Evolutionary conservation across 2,797 vertebrate species (phyloP).

Genomic region (Neomorphus geoffroyi): DNA sequence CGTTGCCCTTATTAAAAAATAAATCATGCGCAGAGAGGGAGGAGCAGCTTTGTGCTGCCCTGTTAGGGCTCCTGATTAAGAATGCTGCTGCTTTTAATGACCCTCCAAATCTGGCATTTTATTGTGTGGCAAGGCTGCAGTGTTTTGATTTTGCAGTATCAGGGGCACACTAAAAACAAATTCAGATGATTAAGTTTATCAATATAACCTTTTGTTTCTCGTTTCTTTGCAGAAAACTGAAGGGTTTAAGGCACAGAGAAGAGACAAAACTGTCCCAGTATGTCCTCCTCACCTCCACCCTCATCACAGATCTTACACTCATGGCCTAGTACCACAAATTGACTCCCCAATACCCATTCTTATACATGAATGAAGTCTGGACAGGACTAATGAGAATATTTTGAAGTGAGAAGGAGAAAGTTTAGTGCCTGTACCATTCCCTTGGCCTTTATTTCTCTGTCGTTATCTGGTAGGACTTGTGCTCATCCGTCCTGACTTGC

Average conservation of each 20-base stretch:
- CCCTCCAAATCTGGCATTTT: conserved; percentile 7
- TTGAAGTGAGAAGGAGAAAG: not conserved
- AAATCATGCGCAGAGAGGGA: not conserved
- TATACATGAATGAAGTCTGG: not conserved
- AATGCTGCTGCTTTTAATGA: conserved; percentile 5
- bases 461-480: not conserved
- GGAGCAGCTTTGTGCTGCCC: not conserved
- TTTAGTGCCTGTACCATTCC: not conserved
- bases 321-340: not conserved
- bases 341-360: not conserved
- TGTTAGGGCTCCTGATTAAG: not conserved
- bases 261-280: not conserved
- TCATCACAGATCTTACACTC: not conserved
- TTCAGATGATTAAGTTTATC: conserved; percentile 32
- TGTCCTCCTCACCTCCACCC: not conserved
- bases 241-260: not conserved
- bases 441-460: not conserved
- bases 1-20: conserved; percentile 27
- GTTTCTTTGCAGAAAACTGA: conserved; percentile 9
- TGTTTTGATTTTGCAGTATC: conserved; percentile 18
- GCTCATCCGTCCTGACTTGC: not conserved
- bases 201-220: conserved; percentile 25
- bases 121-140: not conserved
- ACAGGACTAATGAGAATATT: not conserved
- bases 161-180: conserved; percentile 13